Evolutionary conservation across 1,140 invertebrate species (phyloP), one percentile per base, ranked within the genome.

Genomic region (Tetramorium parvispinum): DNA sequence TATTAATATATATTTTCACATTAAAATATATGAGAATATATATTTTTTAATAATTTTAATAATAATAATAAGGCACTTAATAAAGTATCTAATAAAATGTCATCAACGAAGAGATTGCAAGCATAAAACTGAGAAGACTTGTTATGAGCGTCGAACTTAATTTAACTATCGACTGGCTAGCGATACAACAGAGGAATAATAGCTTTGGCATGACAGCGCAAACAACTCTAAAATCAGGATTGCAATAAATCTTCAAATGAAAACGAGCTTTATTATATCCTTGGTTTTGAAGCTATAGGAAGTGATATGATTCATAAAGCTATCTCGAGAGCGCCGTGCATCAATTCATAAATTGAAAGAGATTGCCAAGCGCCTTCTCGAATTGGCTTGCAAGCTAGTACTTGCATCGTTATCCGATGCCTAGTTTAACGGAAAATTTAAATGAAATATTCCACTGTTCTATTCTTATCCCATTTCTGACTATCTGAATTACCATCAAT

Each of bases 301-400:
- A 51, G 61, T 24, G 61, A 70, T 53, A 70, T 8, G 77, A 70
- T 70, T 53, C 49, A 70, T 81, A 40, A 81, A 66, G 27, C 11
- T n/a, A 24, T 81, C 21, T 24, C n/a, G 46, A 70, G 46, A 81
- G 1, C 32, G n/a, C 21, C 7, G 27, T 16, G 32, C 40, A 46
- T 43, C 55, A 77, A 81, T 81, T 81, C 46, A 70, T 18, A 68
- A 81, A 81, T 70, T 70, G 63, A 66, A 24, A 53, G n/a, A 68
- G 32, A 70, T 59, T 49, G 65, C 32, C 43, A 65, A 78, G 46
- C 13, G 77, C 13, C 46, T 81, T 53, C 32, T 32, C 2, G 32
- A 63, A 46, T 78, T 63, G 55, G 46, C 16, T 70, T 16, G 59
- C 57, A 49, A 78, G 27, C 59, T 65, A 77, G 8, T 78, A 37